Percentiles rank a stretch among this genome's conserved stretches.
Conservation (phyloP, 1,140 invertebrate species). For the Limonius californicus region DNA sequence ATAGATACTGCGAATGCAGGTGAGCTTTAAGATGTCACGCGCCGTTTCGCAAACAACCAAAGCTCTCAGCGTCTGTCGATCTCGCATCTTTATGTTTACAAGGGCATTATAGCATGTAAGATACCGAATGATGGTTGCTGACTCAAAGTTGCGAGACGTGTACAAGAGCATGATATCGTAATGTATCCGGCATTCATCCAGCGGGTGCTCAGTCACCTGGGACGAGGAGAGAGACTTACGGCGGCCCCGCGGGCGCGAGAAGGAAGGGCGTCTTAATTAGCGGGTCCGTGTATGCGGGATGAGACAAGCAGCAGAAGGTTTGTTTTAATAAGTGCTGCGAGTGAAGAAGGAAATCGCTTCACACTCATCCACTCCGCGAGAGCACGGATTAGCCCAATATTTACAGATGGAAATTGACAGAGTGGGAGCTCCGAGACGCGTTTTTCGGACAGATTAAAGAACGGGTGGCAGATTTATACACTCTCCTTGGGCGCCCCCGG, state of each 20-base stretch:
- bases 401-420: slow-evolving; percentile 21
- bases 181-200: slow-evolving; percentile 12
- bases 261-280: slow-evolving; percentile 15
- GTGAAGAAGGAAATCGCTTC: slow-evolving; percentile 38
- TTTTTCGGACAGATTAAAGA: slow-evolving; percentile 34
- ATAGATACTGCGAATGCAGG: background rate
- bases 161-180: slow-evolving; percentile 13
- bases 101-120: slow-evolving; percentile 1
- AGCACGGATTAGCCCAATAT: slow-evolving; percentile 20
- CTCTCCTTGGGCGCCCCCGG: slow-evolving; percentile 11
- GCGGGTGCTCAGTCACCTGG: slow-evolving; percentile 13
- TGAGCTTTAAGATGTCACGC: slow-evolving; percentile 10
- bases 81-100: slow-evolving; percentile 14
- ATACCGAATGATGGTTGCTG: slow-evolving; percentile 13
- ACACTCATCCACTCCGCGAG: slow-evolving; percentile 34
- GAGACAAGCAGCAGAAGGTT: slow-evolving; percentile 16
- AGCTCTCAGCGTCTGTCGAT: slow-evolving; percentile 7
- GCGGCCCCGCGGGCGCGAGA: background rate
- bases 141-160: slow-evolving; percentile 8
- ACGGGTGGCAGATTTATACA: slow-evolving; percentile 31
- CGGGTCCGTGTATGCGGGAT: slow-evolving; percentile 12
- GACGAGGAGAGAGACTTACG: background rate
- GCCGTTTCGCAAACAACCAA: background rate
- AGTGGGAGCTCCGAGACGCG: background rate
- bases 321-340: slow-evolving; percentile 30